These are phyloP conservation scores for Harpagoxenus sublaevis DNA, from an alignment of 2,888 invertebrate species.

Conservation along the genomic window DNA sequence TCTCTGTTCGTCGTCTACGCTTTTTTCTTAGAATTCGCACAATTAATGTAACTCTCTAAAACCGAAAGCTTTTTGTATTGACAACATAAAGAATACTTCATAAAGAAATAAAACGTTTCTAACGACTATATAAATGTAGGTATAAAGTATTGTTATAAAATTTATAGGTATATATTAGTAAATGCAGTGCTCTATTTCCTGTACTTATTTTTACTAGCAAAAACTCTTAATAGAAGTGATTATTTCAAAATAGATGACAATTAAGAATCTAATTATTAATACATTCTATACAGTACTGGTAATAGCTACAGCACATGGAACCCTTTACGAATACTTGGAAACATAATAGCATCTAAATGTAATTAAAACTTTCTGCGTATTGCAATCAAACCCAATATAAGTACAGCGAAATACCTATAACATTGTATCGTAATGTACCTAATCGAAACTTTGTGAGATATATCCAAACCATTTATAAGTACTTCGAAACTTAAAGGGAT, in stretches of 20 bases:
- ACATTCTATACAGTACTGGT: not conserved
- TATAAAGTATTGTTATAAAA: too few species aligned
- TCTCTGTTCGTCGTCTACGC: not conserved
- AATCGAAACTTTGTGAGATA: conserved; percentile 4
- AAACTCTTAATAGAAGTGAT: not conserved
- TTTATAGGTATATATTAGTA: too few species aligned
- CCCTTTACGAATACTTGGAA: not conserved
- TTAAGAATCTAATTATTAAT: not conserved
- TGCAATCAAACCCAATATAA: not conserved
- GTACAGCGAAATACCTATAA: not conserved
- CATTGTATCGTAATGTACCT: not conserved
- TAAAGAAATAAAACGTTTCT: not conserved
- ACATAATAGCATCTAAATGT: conserved; percentile 14
- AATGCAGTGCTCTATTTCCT: too few species aligned
- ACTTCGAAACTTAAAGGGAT: not conserved
- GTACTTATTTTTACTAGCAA: not conserved
- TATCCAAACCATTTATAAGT: conserved; percentile 8
- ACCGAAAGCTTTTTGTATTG: not conserved
- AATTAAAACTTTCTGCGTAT: not conserved
- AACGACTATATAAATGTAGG: not conserved
- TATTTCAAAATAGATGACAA: not conserved
- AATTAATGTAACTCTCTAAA: conserved; percentile 1
- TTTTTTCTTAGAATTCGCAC: conserved; percentile 32
- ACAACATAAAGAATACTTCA: not conserved
- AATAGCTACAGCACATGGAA: not conserved